Evolutionary conservation across 1,140 invertebrate genomes (phyloP).

Genomic region (Dicyema japonicum): DNA sequence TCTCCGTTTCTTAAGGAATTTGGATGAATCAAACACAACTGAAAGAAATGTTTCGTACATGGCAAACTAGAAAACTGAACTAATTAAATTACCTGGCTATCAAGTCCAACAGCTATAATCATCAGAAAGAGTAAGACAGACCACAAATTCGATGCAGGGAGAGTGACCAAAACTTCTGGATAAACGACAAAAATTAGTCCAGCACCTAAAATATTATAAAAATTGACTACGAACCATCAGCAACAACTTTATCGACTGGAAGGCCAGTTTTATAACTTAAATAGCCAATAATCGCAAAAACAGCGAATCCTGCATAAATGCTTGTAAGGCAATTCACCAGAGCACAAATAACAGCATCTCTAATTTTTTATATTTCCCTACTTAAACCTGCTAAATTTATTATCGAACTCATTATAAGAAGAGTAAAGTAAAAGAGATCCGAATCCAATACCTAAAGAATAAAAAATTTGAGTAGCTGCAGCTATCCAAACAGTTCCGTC

Average conservation of each 20-base stretch:
- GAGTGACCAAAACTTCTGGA: not conserved
- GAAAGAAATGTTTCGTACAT: slow-evolving; percentile 4
- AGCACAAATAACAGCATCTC: slow-evolving; percentile 61
- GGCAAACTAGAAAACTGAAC: slow-evolving; percentile 4
- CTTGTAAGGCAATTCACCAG: slow-evolving; percentile 73
- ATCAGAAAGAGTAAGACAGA: no score
- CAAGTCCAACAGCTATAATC: no score
- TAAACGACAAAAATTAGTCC: not conserved
- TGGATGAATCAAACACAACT: slow-evolving; percentile 4
- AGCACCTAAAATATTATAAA: not conserved
- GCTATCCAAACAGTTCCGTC: slow-evolving; percentile 39
- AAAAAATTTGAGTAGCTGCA: slow-evolving; percentile 62
- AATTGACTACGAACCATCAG: slow-evolving; percentile 8
- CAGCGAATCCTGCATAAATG: slow-evolving; percentile 81
- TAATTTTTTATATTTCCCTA: slow-evolving; percentile 5
- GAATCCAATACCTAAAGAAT: slow-evolving; percentile 55
- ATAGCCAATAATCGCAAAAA: slow-evolving; percentile 67
- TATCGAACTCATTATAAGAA: slow-evolving; percentile 54
- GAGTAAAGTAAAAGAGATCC: slow-evolving; percentile 73
- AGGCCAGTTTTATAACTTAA: slow-evolving; percentile 12
- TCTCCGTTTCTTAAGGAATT: slow-evolving; percentile 3
- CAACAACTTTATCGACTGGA: slow-evolving; percentile 10
- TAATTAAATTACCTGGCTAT: slow-evolving; percentile 1
- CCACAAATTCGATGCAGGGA: not conserved
- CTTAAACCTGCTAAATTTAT: not conserved